Evolutionary conservation across 2,113 vertebrate species (phyloP).

Genomic region (Hassar affinis): DNA sequence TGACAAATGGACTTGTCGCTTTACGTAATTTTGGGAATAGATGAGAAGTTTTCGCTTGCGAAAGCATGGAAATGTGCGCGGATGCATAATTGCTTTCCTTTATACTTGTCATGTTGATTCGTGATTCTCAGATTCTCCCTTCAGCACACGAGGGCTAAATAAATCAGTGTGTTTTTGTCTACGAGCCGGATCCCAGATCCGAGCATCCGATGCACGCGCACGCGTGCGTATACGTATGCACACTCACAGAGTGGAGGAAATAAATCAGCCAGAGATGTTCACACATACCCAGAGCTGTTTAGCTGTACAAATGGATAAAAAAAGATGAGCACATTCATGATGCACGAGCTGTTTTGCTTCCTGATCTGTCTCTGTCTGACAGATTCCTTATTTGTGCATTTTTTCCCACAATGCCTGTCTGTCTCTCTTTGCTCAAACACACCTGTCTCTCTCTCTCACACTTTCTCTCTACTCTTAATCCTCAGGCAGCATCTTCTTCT

Average conservation of each 20-base stretch:
- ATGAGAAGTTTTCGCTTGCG: neutral
- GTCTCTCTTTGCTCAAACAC: neutral
- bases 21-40: conserved; percentile 27
- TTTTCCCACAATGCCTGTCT: neutral
- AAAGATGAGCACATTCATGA: conserved; percentile 5
- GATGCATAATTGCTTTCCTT: conserved; percentile 5
- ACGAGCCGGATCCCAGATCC: conserved; percentile 58
- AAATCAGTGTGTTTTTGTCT: conserved; percentile 71
- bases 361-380: neutral
- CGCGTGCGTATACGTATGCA: conserved; percentile 5
- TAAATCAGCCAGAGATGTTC: conserved; percentile 10
- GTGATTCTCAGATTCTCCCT: conserved; percentile 63
- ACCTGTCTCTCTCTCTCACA: conserved; percentile 13
- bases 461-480: neutral
- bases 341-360: conserved; percentile 43
- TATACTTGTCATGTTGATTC: conserved; percentile 19
- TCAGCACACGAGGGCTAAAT: conserved; percentile 69
- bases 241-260: conserved; percentile 7
- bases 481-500: neutral
- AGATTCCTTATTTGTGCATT: conserved; percentile 7
- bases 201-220: conserved; percentile 28
- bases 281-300: neutral
- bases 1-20: conserved; percentile 12
- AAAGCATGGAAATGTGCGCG: neutral
- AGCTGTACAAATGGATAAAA: neutral